These are phyloP conservation scores for Pseudonaja textilis DNA, from an alignment of 2,113 vertebrate species.

Conservation along the genomic window DNA sequence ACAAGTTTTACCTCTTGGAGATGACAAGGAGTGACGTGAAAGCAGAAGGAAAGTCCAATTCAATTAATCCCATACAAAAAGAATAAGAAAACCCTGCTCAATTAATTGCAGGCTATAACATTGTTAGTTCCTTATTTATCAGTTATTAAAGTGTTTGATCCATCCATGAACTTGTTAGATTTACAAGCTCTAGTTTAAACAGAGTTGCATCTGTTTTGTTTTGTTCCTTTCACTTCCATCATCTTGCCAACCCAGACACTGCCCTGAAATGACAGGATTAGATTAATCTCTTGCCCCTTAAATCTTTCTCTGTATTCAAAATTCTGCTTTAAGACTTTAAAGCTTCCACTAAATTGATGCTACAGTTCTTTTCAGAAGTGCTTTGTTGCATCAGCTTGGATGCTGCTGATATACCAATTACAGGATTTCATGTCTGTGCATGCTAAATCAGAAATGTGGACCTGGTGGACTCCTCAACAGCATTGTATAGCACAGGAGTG, in stretches of 20 bases:
- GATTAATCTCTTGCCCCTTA: background rate
- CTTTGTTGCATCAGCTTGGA: background rate
- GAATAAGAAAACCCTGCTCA: background rate
- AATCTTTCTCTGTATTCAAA: background rate
- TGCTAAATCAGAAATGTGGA: background rate
- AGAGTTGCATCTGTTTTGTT: background rate
- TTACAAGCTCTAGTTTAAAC: background rate
- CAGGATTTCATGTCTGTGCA: background rate
- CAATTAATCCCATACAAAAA: background rate
- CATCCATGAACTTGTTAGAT: background rate
- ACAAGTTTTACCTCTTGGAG: background rate
- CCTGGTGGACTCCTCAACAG: background rate
- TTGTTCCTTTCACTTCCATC: background rate
- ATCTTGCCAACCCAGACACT: background rate
- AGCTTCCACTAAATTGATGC: background rate
- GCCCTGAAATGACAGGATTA: slow-evolving; percentile 1
- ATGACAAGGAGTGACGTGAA: background rate
- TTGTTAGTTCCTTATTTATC: background rate
- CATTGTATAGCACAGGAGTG: background rate
- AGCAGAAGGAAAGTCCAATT: background rate
- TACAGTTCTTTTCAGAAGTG: background rate
- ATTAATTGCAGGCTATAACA: background rate
- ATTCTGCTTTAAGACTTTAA: background rate
- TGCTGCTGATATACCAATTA: background rate
- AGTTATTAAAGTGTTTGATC: slow-evolving; percentile 4